Evolutionary conservation across 2,113 vertebrate species (phyloP), one percentile per base, ranked within the genome.

Genomic region (Recurvirostra avosetta): DNA sequence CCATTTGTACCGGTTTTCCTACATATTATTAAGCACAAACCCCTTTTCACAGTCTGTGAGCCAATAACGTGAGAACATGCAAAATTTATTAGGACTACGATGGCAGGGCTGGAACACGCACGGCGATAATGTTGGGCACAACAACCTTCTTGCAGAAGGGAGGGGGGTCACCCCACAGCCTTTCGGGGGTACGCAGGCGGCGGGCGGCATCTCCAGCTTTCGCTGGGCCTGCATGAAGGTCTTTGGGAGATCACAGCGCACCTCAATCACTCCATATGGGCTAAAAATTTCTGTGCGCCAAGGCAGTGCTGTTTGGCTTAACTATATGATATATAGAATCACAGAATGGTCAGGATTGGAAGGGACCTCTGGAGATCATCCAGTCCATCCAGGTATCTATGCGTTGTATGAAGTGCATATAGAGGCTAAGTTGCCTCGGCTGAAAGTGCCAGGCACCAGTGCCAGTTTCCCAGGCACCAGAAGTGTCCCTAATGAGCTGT

Each of bases 201-300:
- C 3, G 12, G 8, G 25, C 0, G 8, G 40, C 3, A 0, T 10
- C 36, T 40, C 29, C 68, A 65, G 50, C 45, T 49, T 8, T 12
- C 2, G 1, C 74, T 36, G 45, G 67, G 49, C 25, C 58, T 15
- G 36, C 29, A 30, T 1, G 1, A 19, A 81, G n/a, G 40, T 43
- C 47, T 63, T 4, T 9, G n/a, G n/a, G 41, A 59, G 66, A 12
- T 36, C 15, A 6, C 13, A 8, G 18, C 4, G 49, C 30, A 10
- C 43, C 10, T 43, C 49, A 27, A 8, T 8, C 59, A 19, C 40
- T 41, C 2, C 3, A 7, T 20, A 27, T 0, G 32, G 41, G 13
- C 15, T 23, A 22, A 59, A 1, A 3, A 50, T 8, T 67, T 53
- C 71, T 17, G 75, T 19, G 45, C 3, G 3, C 55, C 2, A 1